Conservation (phyloP, 1,140 invertebrate genomes). For the Lepidurus packardi region DNA sequence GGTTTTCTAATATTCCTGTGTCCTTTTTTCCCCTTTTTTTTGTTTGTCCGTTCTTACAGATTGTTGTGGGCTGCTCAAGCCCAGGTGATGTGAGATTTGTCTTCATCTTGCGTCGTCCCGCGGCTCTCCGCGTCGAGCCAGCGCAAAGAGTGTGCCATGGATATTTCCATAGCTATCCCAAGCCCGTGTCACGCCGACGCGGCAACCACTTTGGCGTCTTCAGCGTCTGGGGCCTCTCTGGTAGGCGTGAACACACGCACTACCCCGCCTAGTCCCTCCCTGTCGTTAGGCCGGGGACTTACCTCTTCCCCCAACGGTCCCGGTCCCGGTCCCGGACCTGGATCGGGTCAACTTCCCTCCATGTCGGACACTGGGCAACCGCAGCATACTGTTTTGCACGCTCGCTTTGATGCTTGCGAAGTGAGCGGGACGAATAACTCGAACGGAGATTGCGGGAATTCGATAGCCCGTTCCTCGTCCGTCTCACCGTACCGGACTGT, state of each 20-base stretch:
- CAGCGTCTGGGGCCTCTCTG: constrained; percentile 25
- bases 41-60: background rate
- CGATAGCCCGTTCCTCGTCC: background rate
- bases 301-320: background rate
- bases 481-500: background rate
- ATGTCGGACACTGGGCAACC: constrained; percentile 30
- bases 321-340: background rate
- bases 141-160: constrained; percentile 25
- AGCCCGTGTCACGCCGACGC: constrained; percentile 31
- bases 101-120: background rate
- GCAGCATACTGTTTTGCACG: constrained; percentile 25
- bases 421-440: constrained; percentile 3
- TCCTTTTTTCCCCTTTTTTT: background rate
- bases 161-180: constrained; percentile 33
- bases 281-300: background rate
- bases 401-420: constrained; percentile 33
- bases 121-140: background rate
- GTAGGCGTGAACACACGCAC: constrained; percentile 25
- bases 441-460: background rate
- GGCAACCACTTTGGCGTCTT: constrained; percentile 11
- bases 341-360: background rate
- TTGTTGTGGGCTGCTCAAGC: background rate
- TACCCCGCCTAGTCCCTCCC: constrained; percentile 6
- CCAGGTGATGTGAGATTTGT: constrained; percentile 22
- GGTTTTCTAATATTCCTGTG: background rate